phyloP scores from a whole-genome alignment of 2,797 vertebrate genomes.

The Characodon lateralis region DNA sequence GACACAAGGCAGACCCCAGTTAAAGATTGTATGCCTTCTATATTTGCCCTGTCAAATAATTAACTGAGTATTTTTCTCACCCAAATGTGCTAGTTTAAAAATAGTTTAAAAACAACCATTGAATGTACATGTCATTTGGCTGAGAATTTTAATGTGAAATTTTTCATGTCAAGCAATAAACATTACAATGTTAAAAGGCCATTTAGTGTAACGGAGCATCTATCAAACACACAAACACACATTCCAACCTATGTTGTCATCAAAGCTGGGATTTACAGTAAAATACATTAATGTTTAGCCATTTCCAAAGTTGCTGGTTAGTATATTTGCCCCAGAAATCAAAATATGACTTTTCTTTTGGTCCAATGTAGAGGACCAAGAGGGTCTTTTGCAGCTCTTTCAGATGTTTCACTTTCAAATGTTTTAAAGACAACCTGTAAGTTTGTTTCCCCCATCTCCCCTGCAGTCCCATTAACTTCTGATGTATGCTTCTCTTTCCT shows the following conservation, averaged over 20 bases:
- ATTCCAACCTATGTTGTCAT: slow-evolving; percentile 36
- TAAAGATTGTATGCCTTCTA: slow-evolving; percentile 75
- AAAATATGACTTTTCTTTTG: slow-evolving; percentile 35
- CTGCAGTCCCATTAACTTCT: slow-evolving; percentile 39
- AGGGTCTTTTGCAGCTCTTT: slow-evolving; percentile 21
- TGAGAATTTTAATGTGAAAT: slow-evolving; percentile 69
- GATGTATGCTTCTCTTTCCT: slow-evolving; percentile 40
- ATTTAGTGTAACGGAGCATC: slow-evolving; percentile 26
- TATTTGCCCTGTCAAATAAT: slow-evolving; percentile 73
- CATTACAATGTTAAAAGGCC: slow-evolving; percentile 67
- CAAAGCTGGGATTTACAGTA: slow-evolving; percentile 63
- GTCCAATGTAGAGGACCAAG: slow-evolving; percentile 28
- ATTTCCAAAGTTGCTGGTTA: slow-evolving; percentile 38
- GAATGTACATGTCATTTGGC: slow-evolving; percentile 82
- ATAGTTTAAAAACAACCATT: slow-evolving; percentile 74
- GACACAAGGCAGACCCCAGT: slow-evolving; percentile 66
- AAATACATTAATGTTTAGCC: slow-evolving; percentile 31
- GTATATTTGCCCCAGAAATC: slow-evolving; percentile 57
- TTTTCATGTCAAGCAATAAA: slow-evolving; percentile 71
- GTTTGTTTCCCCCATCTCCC: not conserved
- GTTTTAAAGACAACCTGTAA: slow-evolving; percentile 21
- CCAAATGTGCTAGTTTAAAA: slow-evolving; percentile 60
- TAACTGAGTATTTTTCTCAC: slow-evolving; percentile 79
- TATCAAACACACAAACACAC: slow-evolving; percentile 41
- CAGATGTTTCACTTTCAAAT: not conserved